A percentile compares a stretch with the other conserved stretches of the same genome.
Conservation (phyloP, 2,888 invertebrate genomes). For the Melanostoma scalare region DNA sequence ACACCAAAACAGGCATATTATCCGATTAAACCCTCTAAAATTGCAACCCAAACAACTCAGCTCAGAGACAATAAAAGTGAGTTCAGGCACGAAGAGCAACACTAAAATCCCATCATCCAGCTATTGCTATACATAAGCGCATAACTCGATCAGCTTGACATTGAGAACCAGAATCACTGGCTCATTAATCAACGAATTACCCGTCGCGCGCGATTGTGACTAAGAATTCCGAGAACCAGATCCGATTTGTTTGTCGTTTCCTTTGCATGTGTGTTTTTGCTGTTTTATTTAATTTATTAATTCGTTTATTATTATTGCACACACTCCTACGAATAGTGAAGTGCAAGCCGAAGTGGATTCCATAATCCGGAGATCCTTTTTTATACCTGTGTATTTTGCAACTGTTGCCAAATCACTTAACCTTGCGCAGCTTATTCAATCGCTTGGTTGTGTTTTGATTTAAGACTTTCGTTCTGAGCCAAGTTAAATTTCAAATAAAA, state of each 20-base stretch:
- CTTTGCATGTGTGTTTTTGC: conserved; percentile 50
- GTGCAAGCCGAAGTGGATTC: conserved; percentile 38
- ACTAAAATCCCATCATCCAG: conserved; percentile 46
- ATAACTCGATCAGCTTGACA: conserved; percentile 71
- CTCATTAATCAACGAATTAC: conserved; percentile 73
- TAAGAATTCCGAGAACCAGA: conserved; percentile 71
- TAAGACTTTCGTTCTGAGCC: too few relatives aligned
- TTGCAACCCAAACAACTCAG: conserved; percentile 57
- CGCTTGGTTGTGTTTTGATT: too few relatives aligned
- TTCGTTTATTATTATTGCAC: conserved; percentile 66
- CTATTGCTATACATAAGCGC: conserved; percentile 54
- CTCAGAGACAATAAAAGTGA: conserved; percentile 45
- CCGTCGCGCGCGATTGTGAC: conserved; percentile 71
- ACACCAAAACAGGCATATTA: conserved; percentile 67
- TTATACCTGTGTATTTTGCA: conserved; percentile 21
- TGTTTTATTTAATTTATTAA: conserved; percentile 63
- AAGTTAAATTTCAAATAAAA: too few relatives aligned
- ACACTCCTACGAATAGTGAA: conserved; percentile 66
- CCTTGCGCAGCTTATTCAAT: too few relatives aligned
- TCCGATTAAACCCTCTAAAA: conserved; percentile 66
- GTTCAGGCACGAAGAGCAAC: conserved; percentile 26
- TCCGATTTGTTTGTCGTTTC: conserved; percentile 69
- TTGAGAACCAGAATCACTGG: conserved; percentile 72
- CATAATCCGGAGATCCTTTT: conserved; percentile 40
- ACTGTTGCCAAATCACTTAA: conserved; percentile 1